Base-by-base conservation (phyloP, 2,113 vertebrate species). In the Melierax canorus region DNA sequence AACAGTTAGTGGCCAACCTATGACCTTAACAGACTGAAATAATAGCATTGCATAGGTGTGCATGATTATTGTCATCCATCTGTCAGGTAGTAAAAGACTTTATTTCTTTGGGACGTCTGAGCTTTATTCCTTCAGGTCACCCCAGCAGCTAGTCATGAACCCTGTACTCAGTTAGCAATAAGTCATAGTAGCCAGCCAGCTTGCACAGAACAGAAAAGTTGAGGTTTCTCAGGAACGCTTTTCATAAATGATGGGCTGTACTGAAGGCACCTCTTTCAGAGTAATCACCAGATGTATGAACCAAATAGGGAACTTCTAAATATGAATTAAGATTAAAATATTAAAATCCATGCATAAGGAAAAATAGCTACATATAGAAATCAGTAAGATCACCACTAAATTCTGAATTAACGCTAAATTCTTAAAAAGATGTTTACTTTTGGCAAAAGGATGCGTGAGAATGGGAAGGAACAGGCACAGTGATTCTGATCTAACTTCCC, bases 121-220 rank as follows among this genome's bases (percentile, higher is more conserved):
- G 58, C 56, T 94, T 93, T 90, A 66, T 77, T 71, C 45, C 63
- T 93, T 82, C 46, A 72, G 11, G 41, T 85, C 39, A 88, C 20
- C 12, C 10, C 17, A 62, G 39, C 11, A 92, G 60, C 30, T 48
- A 43, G 46, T 71, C 46, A 36, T 32, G 68, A 91, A 80, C 66
- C 36, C 32, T 69, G 39, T 46, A 36, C 36, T 82, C 66, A 58
- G 39, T 32, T 21, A 79, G 27, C 51, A 71, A 18, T 56, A 95
- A 94, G 48, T 72, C 87, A 90, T 2, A 48, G 45, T 5, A 84
- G 38, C 18, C 36, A 79, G n/a, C 0, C 58, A 76, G 53, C 32
- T 48, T 73, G 19, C 15, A 79, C 21, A 43, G 34, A 90, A 85
- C 1, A 2, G 14, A 51, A 72, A 83, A 91, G 62, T 2, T 64